Evolutionary conservation across 2,797 vertebrate genomes (phyloP).

Genomic region (Rhabdomys pumilio): DNA sequence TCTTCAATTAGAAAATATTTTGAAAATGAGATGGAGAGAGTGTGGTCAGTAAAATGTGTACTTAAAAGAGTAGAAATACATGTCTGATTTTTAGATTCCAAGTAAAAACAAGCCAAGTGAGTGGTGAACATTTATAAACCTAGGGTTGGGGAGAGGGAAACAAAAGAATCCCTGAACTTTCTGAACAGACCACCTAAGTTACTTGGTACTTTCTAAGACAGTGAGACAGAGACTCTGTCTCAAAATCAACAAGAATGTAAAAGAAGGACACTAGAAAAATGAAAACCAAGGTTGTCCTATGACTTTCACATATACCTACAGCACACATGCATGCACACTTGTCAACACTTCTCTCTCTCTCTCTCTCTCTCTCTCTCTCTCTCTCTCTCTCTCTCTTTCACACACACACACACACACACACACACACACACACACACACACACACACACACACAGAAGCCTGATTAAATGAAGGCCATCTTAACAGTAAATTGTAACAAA

Average conservation of each 20-base stretch:
- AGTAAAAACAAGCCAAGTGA: neutral
- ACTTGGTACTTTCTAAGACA: neutral
- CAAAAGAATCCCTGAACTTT: neutral
- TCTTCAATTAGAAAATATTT: neutral
- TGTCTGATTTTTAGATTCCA: neutral
- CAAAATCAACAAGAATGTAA: neutral
- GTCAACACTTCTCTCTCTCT: neutral
- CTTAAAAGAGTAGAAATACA: neutral
- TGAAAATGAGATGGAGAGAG: neutral
- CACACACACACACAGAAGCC: neutral
- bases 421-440: neutral
- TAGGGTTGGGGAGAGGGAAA: neutral
- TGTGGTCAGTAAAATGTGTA: neutral
- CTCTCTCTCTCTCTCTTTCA: no score
- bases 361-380: no score
- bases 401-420: neutral
- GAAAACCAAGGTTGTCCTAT: neutral
- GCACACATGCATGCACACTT: neutral
- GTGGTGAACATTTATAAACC: neutral
- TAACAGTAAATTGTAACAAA: neutral
- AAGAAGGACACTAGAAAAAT: neutral
- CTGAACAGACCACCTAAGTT: neutral
- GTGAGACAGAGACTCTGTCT: neutral
- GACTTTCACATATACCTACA: neutral
- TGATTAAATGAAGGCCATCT: neutral